Evolutionary conservation across 2,888 invertebrate genomes (phyloP).

Genomic region (Pachymerium ferrugineum): DNA sequence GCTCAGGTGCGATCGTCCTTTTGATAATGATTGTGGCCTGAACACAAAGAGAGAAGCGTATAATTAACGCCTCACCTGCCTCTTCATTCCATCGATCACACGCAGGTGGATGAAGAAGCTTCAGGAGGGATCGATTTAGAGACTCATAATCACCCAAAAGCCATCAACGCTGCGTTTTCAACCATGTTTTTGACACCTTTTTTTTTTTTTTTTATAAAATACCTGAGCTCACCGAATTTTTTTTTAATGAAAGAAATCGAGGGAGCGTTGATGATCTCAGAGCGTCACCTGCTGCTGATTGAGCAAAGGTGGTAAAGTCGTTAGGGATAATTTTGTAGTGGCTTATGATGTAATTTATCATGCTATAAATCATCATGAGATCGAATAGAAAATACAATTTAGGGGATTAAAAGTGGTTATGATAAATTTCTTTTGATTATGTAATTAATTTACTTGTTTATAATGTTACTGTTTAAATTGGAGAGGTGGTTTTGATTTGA

Average conservation of each 20-base stretch:
- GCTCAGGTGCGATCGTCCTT: slow-evolving; percentile 28
- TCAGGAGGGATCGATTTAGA: neutral
- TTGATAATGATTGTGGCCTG: slow-evolving; percentile 24
- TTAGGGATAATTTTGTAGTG: slow-evolving; percentile 28
- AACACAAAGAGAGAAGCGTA: slow-evolving; percentile 11
- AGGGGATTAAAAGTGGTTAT: neutral
- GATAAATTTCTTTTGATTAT: slow-evolving; percentile 25
- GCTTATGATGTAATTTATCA: slow-evolving; percentile 20
- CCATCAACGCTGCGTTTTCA: slow-evolving; percentile 17
- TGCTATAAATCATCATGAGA: slow-evolving; percentile 27
- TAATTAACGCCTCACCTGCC: slow-evolving; percentile 30
- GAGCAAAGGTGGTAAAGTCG: slow-evolving; percentile 25
- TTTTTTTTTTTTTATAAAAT: slow-evolving; percentile 3
- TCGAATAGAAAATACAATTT: slow-evolving; percentile 20
- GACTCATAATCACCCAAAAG: slow-evolving; percentile 25
- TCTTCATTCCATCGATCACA: slow-evolving; percentile 10
- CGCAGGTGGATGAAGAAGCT: slow-evolving; percentile 15
- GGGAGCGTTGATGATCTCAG: slow-evolving; percentile 18
- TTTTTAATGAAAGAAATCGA: neutral
- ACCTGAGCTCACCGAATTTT: neutral
- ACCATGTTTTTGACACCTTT: neutral
- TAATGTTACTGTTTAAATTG: neutral
- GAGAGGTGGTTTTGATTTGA: neutral
- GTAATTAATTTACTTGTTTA: neutral
- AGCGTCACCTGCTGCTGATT: slow-evolving; percentile 24